Evolutionary conservation across 2,113 vertebrate genomes (phyloP).

Genomic region (Chaetodon trifascialis): DNA sequence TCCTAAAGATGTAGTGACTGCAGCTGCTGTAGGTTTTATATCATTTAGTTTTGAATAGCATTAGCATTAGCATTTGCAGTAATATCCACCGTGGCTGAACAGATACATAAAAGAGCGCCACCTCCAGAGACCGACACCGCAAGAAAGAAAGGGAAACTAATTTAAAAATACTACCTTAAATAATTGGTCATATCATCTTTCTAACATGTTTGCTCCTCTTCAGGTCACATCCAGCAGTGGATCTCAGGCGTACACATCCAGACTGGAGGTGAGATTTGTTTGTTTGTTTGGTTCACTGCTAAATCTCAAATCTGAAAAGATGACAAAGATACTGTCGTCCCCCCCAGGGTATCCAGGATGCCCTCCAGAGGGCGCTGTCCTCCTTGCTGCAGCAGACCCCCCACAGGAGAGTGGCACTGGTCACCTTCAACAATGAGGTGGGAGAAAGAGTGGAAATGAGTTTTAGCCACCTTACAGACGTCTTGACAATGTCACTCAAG

Average conservation of each 20-base stretch:
- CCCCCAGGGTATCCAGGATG: conserved; percentile 82
- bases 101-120: not conserved
- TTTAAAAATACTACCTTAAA: not conserved
- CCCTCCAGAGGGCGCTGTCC: conserved; percentile 74
- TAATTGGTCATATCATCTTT: too few relatives aligned
- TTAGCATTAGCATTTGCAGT: too few relatives aligned
- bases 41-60: not conserved
- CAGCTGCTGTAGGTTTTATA: not conserved
- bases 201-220: not conserved
- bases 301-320: too few relatives aligned
- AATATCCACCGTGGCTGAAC: too few relatives aligned
- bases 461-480: too few relatives aligned
- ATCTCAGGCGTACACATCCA: conserved; percentile 71
- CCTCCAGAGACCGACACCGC: not conserved
- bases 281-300: not conserved
- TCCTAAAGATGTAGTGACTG: too few relatives aligned
- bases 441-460: not conserved
- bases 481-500: too few relatives aligned
- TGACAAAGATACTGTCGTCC: not conserved
- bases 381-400: conserved; percentile 74
- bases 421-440: conserved; percentile 85
- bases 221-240: conserved; percentile 69
- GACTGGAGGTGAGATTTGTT: conserved; percentile 75
- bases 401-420: conserved; percentile 81
- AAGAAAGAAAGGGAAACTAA: not conserved